Evolutionary conservation across 2,113 vertebrate species (phyloP).

Genomic region (Uria lomvia): DNA sequence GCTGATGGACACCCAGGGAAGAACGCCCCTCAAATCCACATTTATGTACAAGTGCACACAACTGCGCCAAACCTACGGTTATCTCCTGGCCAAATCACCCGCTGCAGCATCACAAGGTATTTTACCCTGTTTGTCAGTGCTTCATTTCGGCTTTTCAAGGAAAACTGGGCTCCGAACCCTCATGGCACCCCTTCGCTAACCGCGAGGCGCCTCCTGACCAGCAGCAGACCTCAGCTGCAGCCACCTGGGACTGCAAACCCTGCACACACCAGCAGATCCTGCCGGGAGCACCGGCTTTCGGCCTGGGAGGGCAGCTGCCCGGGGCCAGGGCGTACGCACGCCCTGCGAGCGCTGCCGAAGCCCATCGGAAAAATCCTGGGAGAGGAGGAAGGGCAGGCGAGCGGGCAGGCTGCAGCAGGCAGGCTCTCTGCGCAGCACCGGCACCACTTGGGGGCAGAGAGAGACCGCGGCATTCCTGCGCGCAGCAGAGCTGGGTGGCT

Average conservation of each 20-base stretch:
- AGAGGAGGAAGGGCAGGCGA: not conserved
- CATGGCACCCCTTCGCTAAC: accelerated
- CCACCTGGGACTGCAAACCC: not conserved
- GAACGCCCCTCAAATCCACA: not conserved
- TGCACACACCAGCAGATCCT: not conserved
- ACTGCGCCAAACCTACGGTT: not conserved
- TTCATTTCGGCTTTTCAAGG: not conserved
- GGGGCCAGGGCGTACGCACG: accelerated
- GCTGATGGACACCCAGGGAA: not conserved
- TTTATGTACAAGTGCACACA: not conserved
- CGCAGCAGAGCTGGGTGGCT: not conserved
- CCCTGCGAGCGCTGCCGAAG: not conserved
- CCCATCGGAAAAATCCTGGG: accelerated
- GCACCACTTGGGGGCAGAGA: slow-evolving; percentile 62
- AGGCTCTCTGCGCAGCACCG: not conserved
- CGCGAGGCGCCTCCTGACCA: accelerated
- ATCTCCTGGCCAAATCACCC: not conserved
- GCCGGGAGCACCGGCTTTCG: accelerated
- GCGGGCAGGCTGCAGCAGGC: not conserved
- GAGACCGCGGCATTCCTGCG: not conserved
- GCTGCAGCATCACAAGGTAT: not conserved
- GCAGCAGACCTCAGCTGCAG: not conserved
- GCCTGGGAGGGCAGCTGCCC: not conserved
- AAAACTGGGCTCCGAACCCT: not conserved
- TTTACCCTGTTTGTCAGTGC: not conserved